phyloP scores from a whole-genome alignment of 2,113 vertebrate genomes.

The Epinephelus lanceolatus region DNA sequence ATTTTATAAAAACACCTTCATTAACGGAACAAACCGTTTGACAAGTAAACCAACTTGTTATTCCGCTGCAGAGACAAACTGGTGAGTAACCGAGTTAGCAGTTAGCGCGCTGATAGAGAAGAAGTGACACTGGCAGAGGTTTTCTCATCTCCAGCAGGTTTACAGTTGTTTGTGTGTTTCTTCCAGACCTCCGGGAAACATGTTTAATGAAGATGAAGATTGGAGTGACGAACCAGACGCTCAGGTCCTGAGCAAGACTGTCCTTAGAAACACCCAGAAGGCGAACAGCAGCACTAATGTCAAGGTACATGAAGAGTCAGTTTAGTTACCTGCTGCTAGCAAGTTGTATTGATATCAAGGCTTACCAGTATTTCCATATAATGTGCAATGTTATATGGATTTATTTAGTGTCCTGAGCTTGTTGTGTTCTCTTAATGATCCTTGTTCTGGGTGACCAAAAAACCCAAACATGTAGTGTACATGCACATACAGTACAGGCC shows the following conservation, averaged over 20 bases:
- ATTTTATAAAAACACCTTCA: neutral
- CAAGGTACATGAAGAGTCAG: conserved; percentile 43
- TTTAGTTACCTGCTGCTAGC: neutral
- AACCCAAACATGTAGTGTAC: no score
- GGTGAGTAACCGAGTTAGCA: conserved; percentile 14
- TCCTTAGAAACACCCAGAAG: conserved; percentile 19
- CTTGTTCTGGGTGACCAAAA: no score
- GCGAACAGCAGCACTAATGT: conserved; percentile 5
- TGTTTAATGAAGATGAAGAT: conserved; percentile 85
- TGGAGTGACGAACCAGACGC: conserved; percentile 80
- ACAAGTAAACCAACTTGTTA: neutral
- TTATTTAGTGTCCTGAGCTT: neutral
- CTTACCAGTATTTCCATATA: neutral
- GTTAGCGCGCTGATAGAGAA: neutral
- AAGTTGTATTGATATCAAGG: no score
- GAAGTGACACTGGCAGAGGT: no score
- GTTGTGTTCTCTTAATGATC: neutral
- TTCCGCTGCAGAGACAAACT: neutral
- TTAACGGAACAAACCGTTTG: neutral
- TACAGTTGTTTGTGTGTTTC: neutral
- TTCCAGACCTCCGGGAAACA: conserved; percentile 42
- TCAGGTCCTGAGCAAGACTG: conserved; percentile 27
- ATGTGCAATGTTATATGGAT: no score
- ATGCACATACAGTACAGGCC: no score
- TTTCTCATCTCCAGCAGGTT: neutral